Evolutionary conservation across 2,113 vertebrate genomes (phyloP), one percentile per base, ranked within the genome.

Genomic region (Oreochromis spilurus): DNA sequence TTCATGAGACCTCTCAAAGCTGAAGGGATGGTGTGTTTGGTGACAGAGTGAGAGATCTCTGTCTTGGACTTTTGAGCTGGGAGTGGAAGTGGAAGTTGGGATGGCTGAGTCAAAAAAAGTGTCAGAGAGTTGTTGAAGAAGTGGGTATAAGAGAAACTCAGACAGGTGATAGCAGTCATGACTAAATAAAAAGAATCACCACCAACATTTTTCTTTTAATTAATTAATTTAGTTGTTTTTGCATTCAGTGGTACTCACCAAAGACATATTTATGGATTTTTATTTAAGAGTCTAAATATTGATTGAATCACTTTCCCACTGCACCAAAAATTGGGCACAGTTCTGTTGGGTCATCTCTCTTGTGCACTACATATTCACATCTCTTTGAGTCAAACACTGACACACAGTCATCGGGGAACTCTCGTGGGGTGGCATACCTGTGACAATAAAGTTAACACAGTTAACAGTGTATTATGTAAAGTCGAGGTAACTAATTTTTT

Each of bases 301-400:
- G 17, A 86, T 6, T 31, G 12, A 14, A 26, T 94, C 29, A 95
- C 70, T 95, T 93, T 14, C 92, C 93, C 2, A 92, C 81, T 17
- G 31, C 16, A 2, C 0, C 7, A 36, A 1, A 58, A 65, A 91
- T 36, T 7, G 36, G 38, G 55, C 95, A 96, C 0, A 2, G 4
- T 3, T 48, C 48, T 4, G 52, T 7, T 12, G 92, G 93, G 81
- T 96, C 10, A 5, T 79, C 7, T 82, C 11, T 93, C 79, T 90
- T 95, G 65, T 90, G 86, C 21, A 95, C 93, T 5, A 65, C 58
- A 84, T 86, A 95, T 75, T 78, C 1, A 84, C 95, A 96, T n/a
- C n/a, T 9, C 3, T 16, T 1, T 4, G 10, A 1, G 84, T 95
- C 83, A 40, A 95, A 93, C 52, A 92, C 91, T 54, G 86, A 78